These are phyloP conservation scores for Erebia epiphron DNA, from an alignment of 2,888 invertebrate species.

Conservation along the genomic window DNA sequence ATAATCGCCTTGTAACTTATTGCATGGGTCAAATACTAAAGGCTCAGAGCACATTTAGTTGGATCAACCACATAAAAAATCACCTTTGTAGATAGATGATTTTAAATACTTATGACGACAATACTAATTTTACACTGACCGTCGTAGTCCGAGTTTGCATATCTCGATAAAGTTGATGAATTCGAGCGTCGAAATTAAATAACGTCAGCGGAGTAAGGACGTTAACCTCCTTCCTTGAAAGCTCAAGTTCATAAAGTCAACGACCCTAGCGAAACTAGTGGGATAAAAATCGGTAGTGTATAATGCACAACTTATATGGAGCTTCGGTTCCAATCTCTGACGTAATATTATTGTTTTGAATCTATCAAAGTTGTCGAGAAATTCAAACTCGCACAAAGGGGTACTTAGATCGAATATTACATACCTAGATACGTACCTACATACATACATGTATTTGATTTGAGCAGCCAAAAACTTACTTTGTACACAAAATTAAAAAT, in stretches of 20 bases:
- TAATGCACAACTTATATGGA: background rate
- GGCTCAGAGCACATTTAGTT: constrained; percentile 2
- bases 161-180: background rate
- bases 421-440: background rate
- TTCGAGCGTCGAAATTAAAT: background rate
- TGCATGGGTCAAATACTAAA: constrained; percentile 12
- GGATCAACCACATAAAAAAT: background rate
- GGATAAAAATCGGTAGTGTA: background rate
- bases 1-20: constrained; percentile 29
- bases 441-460: background rate
- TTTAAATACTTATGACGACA: background rate
- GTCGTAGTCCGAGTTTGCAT: background rate
- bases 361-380: background rate
- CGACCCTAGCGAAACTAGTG: too few species aligned
- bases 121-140: background rate
- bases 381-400: background rate
- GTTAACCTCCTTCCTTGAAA: background rate
- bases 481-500: constrained; percentile 5
- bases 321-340: too few species aligned
- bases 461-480: constrained; percentile 10
- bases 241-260: background rate
- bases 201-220: background rate
- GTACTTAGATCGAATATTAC: background rate
- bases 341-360: background rate
- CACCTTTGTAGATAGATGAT: background rate